Evolutionary conservation across 2,888 invertebrate genomes (phyloP), one percentile per base, ranked within the genome.

Genomic region (Ptychoptera albimana): DNA sequence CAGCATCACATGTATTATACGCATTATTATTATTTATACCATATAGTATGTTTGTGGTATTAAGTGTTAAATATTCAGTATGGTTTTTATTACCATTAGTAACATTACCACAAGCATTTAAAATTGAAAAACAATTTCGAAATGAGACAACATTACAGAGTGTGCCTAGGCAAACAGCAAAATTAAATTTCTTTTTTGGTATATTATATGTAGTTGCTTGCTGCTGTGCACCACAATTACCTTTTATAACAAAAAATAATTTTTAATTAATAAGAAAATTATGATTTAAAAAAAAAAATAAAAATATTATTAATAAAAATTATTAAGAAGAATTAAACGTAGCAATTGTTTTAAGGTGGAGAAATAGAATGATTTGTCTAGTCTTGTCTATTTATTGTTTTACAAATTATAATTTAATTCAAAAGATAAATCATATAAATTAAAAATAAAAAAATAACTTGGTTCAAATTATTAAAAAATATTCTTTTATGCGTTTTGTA

Each of bases 31-130:
- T 94, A 15, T 94, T 94, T 60, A 79, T 82, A 39, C 94, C 94
- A 2, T 94, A 93, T 57, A 82, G 89, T 45, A 76, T 85, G 62
- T 85, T 93, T 65, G 80, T 87, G 45, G 86, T 92, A 15, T 77
- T 83, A 46, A 81, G 87, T 7, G 69, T 91, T 2, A 80, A 88
- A 56, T 86, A 82, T 61, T 87, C 89, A 6, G 62, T 77, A 48
- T 92, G 88, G 85, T 91, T 93, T 65, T 68, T 92, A 54, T 66
- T 94, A 53, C 94, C 94, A 10, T 70, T 92, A 50, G 68, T 91
- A 13, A 93, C 93, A 4, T 68, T 94, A 49, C 85, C 86, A 3
- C 75, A 79, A 52, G 93, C 93, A 44, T 94, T 94, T 66, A 76
- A 81, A 61, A 81, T 91, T 55, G 93, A 94, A 61, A 84, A 86